phyloP scores from a whole-genome alignment of 2,797 vertebrate species.

The Synanceia verrucosa region DNA sequence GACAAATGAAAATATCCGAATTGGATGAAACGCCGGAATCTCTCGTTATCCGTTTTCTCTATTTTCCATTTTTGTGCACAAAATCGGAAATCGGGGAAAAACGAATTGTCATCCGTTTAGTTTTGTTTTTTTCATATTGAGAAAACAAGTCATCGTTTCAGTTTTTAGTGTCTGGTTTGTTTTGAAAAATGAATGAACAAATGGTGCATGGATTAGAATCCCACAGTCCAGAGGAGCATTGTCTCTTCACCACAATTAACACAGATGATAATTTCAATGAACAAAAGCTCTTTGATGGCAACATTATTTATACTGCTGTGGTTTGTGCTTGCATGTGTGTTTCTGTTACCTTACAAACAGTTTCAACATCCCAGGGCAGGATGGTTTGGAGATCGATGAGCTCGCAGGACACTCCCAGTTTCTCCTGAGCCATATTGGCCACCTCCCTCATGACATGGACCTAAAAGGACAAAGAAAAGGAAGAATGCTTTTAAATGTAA shows the following conservation, averaged over 20 bases:
- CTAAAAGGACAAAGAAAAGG: conserved; percentile 69
- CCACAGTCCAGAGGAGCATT: conserved; percentile 31
- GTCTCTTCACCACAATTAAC: conserved; percentile 38
- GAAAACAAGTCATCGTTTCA: too few species aligned
- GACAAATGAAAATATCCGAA: too few species aligned
- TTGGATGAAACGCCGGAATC: too few species aligned
- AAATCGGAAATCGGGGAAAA: too few species aligned
- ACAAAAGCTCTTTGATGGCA: background rate
- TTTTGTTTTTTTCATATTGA: too few species aligned
- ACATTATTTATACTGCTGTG: conserved; percentile 1
- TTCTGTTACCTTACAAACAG: conserved; percentile 91
- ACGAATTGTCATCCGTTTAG: too few species aligned
- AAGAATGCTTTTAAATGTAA: background rate
- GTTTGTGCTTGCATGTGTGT: background rate
- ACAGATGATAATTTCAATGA: conserved; percentile 5
- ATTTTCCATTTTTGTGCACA: too few species aligned
- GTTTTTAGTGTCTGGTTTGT: too few species aligned
- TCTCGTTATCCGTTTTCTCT: too few species aligned
- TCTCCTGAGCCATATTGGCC: conserved; percentile 94
- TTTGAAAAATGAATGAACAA: too few species aligned
- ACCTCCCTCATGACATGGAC: conserved; percentile 96
- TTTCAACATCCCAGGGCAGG: conserved; percentile 95
- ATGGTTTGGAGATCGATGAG: conserved; percentile 96
- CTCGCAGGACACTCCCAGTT: conserved; percentile 98
- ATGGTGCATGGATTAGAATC: too few species aligned